Evolutionary conservation across 2,888 invertebrate species (phyloP).

Genomic region (Tenthredo amoena): DNA sequence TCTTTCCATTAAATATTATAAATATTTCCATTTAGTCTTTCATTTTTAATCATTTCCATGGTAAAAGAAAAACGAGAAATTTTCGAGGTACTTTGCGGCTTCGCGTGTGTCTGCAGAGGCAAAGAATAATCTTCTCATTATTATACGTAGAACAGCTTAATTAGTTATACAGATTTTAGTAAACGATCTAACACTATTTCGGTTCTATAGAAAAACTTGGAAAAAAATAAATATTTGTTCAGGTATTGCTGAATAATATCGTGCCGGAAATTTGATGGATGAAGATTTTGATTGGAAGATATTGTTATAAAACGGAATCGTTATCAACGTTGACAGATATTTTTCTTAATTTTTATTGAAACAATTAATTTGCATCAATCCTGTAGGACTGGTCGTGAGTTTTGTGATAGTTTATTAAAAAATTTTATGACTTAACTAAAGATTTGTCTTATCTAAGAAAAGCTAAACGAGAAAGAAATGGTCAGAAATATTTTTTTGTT

Average conservation of each 20-base stretch:
- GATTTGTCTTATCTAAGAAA: background rate
- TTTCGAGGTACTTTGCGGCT: background rate
- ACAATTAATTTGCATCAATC: background rate
- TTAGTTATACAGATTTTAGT: background rate
- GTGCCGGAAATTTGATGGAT: background rate
- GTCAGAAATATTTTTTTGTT: background rate
- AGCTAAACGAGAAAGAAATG: background rate
- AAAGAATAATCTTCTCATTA: background rate
- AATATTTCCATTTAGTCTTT: background rate
- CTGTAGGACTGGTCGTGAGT: background rate
- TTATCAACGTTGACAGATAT: background rate
- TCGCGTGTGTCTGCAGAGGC: background rate
- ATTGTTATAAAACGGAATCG: background rate
- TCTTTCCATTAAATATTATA: background rate
- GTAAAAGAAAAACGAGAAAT: background rate
- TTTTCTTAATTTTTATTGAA: background rate
- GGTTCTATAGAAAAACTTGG: background rate
- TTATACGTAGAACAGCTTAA: background rate
- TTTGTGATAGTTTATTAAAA: too few species aligned
- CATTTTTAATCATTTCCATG: background rate
- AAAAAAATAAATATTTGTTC: background rate
- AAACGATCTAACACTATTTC: background rate
- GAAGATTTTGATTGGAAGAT: background rate
- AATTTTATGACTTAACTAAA: too few species aligned
- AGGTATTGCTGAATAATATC: background rate